Percentiles rank a stretch among this genome's conserved stretches.
These are phyloP conservation scores for Pantherophis vulpinus DNA, from an alignment of 2,797 vertebrate genomes.

Conservation along the genomic window DNA sequence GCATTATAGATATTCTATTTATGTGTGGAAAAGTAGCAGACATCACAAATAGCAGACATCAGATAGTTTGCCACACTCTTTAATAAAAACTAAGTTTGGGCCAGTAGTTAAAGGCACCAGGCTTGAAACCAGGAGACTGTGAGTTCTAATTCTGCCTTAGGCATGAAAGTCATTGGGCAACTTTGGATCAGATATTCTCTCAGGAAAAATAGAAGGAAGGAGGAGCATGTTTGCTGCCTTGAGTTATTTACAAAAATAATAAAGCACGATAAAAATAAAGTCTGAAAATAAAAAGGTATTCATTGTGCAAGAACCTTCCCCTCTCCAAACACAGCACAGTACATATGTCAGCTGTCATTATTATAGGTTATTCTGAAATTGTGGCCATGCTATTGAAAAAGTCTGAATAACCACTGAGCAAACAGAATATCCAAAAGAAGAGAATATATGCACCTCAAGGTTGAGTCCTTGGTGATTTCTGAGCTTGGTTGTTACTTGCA, in stretches of 20 bases:
- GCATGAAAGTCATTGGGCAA: not conserved
- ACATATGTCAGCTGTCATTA: not conserved
- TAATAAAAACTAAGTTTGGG: not conserved
- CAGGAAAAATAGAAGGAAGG: not conserved
- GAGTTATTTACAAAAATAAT: not conserved
- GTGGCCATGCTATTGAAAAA: not conserved
- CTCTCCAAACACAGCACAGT: not conserved
- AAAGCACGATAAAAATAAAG: not conserved
- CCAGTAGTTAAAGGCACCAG: not conserved
- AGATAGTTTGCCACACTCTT: not conserved
- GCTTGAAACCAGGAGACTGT: not conserved
- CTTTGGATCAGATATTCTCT: not conserved
- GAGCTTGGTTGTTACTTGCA: not conserved
- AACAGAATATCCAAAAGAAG: not conserved
- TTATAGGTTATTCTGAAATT: not conserved
- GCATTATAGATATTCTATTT: not conserved
- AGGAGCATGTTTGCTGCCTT: not conserved
- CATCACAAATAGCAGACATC: not conserved
- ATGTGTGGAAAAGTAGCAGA: not conserved
- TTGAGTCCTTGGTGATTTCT: not conserved
- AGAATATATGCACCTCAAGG: not conserved
- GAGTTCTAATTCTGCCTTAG: not conserved
- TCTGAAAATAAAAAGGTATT: not conserved
- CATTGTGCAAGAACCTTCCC: not conserved
- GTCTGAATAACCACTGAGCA: not conserved